Percentiles rank a stretch among this genome's conserved stretches.
phyloP scores from a whole-genome alignment of 1,140 invertebrate species.

The Eriosoma lanigerum region DNA sequence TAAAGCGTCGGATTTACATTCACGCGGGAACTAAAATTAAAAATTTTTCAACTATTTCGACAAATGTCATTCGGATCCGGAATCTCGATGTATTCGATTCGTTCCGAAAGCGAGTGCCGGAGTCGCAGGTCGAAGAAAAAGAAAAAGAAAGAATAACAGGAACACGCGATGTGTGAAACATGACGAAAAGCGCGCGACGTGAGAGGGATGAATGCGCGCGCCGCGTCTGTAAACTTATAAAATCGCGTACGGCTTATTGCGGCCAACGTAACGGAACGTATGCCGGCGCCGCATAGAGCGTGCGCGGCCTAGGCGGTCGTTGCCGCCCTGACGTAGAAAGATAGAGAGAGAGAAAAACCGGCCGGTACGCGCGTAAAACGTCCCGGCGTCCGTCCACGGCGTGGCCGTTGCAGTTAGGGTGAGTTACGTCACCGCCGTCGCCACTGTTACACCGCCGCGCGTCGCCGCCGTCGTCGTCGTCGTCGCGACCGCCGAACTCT shows the following conservation, averaged over 20 bases:
- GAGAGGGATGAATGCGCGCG: conserved; percentile 10
- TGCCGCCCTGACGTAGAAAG: not conserved
- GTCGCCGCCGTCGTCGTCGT: not conserved
- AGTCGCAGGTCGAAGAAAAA: too few relatives aligned
- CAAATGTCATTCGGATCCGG: too few relatives aligned
- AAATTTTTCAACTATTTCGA: too few relatives aligned
- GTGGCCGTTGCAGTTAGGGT: too few relatives aligned
- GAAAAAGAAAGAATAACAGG: not conserved
- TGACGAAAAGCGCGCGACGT: not conserved
- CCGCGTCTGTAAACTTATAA: not conserved
- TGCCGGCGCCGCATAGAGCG: not conserved
- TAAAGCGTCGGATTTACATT: too few relatives aligned
- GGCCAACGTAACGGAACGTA: not conserved
- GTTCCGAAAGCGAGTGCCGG: too few relatives aligned
- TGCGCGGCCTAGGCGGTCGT: not conserved
- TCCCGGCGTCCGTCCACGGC: too few relatives aligned
- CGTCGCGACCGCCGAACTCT: too few relatives aligned
- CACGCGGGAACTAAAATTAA: too few relatives aligned
- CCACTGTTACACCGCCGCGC: not conserved
- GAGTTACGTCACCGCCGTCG: not conserved
- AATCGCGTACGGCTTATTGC: not conserved
- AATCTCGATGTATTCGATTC: too few relatives aligned
- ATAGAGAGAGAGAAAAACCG: not conserved
- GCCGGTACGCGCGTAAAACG: not conserved
- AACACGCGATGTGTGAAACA: not conserved